Conservation (phyloP, 1,140 invertebrate species). For the Diorhabda sublineata region DNA sequence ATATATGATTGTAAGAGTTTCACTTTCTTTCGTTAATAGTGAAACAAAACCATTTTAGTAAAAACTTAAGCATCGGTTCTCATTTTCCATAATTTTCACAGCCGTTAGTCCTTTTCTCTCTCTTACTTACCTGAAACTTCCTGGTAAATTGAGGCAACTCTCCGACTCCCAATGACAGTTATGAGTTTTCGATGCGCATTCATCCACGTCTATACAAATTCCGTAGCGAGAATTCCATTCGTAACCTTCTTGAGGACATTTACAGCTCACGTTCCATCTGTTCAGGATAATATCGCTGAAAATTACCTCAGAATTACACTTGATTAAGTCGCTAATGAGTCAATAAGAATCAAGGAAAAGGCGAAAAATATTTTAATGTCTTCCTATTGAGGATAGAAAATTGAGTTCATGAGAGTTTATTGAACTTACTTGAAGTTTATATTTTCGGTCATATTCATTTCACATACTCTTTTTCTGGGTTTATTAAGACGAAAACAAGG, state of each 20-base stretch:
- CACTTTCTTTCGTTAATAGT: no score
- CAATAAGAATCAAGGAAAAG: not conserved
- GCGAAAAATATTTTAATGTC: not conserved
- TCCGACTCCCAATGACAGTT: constrained; percentile 34
- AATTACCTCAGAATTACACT: constrained; percentile 8
- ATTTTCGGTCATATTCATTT: constrained; percentile 50
- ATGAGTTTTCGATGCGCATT: constrained; percentile 47
- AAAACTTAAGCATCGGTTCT: no score
- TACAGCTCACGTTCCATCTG: constrained; percentile 58
- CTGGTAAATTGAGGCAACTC: constrained; percentile 57
- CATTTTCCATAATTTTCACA: no score
- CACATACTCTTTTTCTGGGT: constrained; percentile 44
- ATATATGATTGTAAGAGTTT: no score
- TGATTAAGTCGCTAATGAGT: not conserved
- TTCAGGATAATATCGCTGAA: constrained; percentile 51
- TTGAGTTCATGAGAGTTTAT: not conserved
- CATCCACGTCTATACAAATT: constrained; percentile 61
- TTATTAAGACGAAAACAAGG: constrained; percentile 48
- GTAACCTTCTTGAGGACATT: constrained; percentile 51
- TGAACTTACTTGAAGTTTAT: constrained; percentile 46
- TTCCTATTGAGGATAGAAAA: not conserved
- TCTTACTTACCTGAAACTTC: constrained; percentile 33
- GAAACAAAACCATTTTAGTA: no score
- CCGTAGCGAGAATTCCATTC: constrained; percentile 57
- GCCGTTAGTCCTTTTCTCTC: not conserved